These are phyloP conservation scores for Sciurus carolinensis DNA, from an alignment of 2,797 vertebrate genomes.

Conservation along the genomic window DNA sequence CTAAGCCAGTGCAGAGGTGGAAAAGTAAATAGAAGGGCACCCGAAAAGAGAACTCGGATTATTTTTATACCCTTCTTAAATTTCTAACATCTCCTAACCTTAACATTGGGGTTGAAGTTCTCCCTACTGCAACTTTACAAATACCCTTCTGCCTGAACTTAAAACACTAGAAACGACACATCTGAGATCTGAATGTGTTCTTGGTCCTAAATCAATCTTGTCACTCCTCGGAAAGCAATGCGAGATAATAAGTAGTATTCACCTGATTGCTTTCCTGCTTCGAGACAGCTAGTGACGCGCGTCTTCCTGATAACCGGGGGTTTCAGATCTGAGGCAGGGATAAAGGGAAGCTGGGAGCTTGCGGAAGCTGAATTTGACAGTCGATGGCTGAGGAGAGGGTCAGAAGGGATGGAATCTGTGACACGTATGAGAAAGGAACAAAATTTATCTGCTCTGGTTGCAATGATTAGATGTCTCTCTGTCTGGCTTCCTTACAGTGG, in stretches of 20 bases:
- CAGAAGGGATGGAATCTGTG: constrained; percentile 90
- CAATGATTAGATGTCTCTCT: constrained; percentile 91
- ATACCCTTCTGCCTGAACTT: constrained; percentile 78
- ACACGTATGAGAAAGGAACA: constrained; percentile 90
- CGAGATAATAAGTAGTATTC: constrained; percentile 93
- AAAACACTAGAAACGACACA: constrained; percentile 80
- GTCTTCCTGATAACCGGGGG: constrained; percentile 92
- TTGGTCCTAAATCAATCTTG: constrained; percentile 92
- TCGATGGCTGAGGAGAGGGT: constrained; percentile 91
- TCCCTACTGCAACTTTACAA: constrained; percentile 75
- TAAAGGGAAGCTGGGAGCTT: constrained; percentile 91
- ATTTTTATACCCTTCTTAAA: not conserved
- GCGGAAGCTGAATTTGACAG: constrained; percentile 92
- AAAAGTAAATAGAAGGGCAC: constrained; percentile 56
- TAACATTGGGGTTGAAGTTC: constrained; percentile 72
- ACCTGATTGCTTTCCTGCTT: constrained; percentile 93
- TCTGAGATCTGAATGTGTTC: constrained; percentile 86
- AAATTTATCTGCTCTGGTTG: constrained; percentile 90
- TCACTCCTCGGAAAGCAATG: constrained; percentile 90
- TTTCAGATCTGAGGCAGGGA: constrained; percentile 92
- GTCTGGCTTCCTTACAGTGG: constrained; percentile 91
- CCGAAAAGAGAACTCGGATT: constrained; percentile 60
- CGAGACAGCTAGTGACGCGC: constrained; percentile 92
- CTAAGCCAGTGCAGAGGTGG: constrained; percentile 55
- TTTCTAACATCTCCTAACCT: constrained; percentile 64